Conservation (phyloP, 1,140 invertebrate genomes). For the Pseudobourletiella spinata region DNA sequence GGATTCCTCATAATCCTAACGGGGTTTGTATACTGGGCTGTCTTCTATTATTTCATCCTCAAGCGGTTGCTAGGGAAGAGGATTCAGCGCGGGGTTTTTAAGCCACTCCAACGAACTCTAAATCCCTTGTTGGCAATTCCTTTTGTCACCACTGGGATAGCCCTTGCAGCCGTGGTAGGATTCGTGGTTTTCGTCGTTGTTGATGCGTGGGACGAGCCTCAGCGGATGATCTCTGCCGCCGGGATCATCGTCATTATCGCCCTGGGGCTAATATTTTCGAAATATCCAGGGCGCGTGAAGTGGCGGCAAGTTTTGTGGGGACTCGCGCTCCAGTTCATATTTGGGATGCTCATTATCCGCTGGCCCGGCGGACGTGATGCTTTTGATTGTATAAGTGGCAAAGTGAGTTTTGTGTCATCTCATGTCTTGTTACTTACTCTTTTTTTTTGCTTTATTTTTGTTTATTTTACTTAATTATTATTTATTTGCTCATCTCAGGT, state of each 20-base stretch:
- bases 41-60: slow-evolving; percentile 57
- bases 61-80: slow-evolving; percentile 48
- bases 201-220: slow-evolving; percentile 38
- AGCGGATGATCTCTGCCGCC: slow-evolving; percentile 50
- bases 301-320: slow-evolving; percentile 75
- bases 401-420: slow-evolving; percentile 49
- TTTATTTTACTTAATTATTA: background rate
- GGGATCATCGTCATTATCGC: slow-evolving; percentile 50
- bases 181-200: slow-evolving; percentile 37
- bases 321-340: slow-evolving; percentile 69
- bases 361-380: slow-evolving; percentile 66
- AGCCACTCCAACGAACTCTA: background rate
- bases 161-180: too few relatives aligned
- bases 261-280: slow-evolving; percentile 49
- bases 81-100: slow-evolving; percentile 39
- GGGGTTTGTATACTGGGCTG: slow-evolving; percentile 50
- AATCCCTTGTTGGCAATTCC: too few relatives aligned
- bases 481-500: too few relatives aligned
- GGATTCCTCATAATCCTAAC: slow-evolving; percentile 62
- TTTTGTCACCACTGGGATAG: too few relatives aligned
- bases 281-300: slow-evolving; percentile 49
- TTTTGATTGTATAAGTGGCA: slow-evolving; percentile 70
- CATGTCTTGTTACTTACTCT: too few relatives aligned
- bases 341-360: slow-evolving; percentile 77
- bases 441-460: background rate